phyloP scores from a whole-genome alignment of 2,113 vertebrate genomes.

The Podiceps cristatus region DNA sequence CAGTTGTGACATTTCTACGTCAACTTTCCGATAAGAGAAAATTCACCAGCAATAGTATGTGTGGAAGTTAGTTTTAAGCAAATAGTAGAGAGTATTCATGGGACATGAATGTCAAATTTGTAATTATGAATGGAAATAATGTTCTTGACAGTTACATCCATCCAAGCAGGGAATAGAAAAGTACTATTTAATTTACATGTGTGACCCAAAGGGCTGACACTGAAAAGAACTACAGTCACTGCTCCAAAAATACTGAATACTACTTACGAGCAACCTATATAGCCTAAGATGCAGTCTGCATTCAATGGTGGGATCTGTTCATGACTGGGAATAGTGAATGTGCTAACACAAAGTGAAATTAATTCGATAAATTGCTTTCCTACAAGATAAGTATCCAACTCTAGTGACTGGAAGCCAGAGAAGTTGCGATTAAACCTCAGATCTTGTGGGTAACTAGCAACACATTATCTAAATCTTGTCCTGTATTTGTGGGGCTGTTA shows the following conservation, averaged over 20 bases:
- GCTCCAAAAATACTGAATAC: conserved; percentile 36
- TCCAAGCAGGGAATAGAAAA: conserved; percentile 54
- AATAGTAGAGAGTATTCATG: conserved; percentile 40
- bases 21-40: conserved; percentile 34
- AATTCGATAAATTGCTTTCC: background rate
- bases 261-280: background rate
- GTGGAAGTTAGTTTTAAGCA: conserved; percentile 46
- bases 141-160: conserved; percentile 59
- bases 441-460: background rate
- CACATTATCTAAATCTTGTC: background rate
- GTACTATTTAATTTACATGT: conserved; percentile 58
- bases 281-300: background rate
- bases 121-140: conserved; percentile 61
- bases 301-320: background rate
- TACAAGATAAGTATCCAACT: background rate
- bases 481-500: background rate
- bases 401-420: background rate
- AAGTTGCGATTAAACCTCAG: conserved; percentile 31
- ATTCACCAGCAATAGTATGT: conserved; percentile 10
- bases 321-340: background rate
- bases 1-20: background rate
- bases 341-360: conserved; percentile 12
- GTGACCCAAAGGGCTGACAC: conserved; percentile 48
- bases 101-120: conserved; percentile 66
- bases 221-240: conserved; percentile 39